Evolutionary conservation across 2,888 invertebrate genomes (phyloP).

Genomic region (Hedya salicella): DNA sequence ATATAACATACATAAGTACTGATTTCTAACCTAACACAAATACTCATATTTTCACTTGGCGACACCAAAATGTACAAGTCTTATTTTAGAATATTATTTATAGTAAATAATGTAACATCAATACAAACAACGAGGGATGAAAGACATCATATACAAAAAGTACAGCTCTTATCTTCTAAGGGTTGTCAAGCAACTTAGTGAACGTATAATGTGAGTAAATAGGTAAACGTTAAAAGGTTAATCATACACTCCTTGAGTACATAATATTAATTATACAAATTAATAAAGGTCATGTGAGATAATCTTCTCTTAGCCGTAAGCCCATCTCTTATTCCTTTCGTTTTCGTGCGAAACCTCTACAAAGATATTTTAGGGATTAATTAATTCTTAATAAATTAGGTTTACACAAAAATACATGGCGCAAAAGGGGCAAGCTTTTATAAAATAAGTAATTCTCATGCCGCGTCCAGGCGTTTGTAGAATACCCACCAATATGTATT

Average conservation of each 20-base stretch:
- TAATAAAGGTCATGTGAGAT: constrained; percentile 45
- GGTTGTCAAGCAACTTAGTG: constrained; percentile 29
- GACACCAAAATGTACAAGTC: background rate
- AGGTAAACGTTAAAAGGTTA: constrained; percentile 29
- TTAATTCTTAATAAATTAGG: constrained; percentile 57
- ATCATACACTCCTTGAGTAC: constrained; percentile 30
- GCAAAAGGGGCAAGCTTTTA: constrained; percentile 47
- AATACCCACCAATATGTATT: background rate
- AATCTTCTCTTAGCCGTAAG: constrained; percentile 49
- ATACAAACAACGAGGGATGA: constrained; percentile 71
- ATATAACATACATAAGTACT: background rate
- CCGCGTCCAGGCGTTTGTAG: background rate
- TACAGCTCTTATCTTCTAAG: constrained; percentile 70
- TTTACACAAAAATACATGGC: constrained; percentile 43
- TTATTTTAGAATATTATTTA: background rate
- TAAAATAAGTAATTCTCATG: background rate
- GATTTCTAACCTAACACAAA: constrained; percentile 7
- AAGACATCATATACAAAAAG: constrained; percentile 72
- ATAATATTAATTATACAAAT: constrained; percentile 34
- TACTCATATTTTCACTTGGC: background rate
- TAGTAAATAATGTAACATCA: constrained; percentile 6
- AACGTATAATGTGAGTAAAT: constrained; percentile 27
- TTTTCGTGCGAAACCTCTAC: constrained; percentile 81
- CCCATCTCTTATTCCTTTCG: constrained; percentile 63
- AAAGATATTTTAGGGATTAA: constrained; percentile 75